Evolutionary conservation across 1,140 invertebrate species (phyloP).

Genomic region (Monochamus saltuarius): DNA sequence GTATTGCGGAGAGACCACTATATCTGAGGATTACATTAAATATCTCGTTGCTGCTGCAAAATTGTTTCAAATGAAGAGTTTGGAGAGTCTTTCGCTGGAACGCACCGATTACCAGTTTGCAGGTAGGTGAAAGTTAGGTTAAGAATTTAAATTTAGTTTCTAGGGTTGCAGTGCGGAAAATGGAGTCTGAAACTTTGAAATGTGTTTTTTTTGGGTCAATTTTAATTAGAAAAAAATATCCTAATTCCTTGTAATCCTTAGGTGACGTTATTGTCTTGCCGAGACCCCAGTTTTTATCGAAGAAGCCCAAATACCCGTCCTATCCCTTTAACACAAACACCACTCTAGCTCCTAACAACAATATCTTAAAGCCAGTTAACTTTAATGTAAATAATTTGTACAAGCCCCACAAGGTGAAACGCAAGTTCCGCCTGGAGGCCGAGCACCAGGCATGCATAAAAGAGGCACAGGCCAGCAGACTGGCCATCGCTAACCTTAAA

Average conservation of each 20-base stretch:
- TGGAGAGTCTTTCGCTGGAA: constrained; percentile 41
- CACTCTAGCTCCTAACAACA: not conserved
- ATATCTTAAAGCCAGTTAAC: not conserved
- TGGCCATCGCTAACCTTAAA: constrained; percentile 44
- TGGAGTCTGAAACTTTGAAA: no score
- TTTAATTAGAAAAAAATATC: no score
- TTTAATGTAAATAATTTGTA: not conserved
- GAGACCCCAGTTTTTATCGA: constrained; percentile 32
- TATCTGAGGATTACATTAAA: constrained; percentile 43
- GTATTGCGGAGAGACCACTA: constrained; percentile 47
- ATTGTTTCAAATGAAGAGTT: constrained; percentile 43
- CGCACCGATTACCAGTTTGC: constrained; percentile 18
- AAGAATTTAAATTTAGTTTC: not conserved
- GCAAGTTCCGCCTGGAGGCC: constrained; percentile 32
- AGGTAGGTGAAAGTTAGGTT: constrained; percentile 11
- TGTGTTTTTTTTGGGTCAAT: no score
- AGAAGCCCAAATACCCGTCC: constrained; percentile 31
- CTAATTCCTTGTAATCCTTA: constrained; percentile 2
- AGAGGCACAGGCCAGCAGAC: constrained; percentile 43
- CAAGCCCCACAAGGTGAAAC: constrained; percentile 5
- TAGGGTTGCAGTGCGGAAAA: no score
- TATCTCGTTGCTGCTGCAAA: constrained; percentile 45
- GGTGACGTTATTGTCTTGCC: constrained; percentile 27
- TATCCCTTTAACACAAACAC: constrained; percentile 20
- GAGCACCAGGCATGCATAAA: constrained; percentile 46